These are phyloP conservation scores for Corvus moneduloides DNA, from an alignment of 2,113 vertebrate species.

Conservation along the genomic window DNA sequence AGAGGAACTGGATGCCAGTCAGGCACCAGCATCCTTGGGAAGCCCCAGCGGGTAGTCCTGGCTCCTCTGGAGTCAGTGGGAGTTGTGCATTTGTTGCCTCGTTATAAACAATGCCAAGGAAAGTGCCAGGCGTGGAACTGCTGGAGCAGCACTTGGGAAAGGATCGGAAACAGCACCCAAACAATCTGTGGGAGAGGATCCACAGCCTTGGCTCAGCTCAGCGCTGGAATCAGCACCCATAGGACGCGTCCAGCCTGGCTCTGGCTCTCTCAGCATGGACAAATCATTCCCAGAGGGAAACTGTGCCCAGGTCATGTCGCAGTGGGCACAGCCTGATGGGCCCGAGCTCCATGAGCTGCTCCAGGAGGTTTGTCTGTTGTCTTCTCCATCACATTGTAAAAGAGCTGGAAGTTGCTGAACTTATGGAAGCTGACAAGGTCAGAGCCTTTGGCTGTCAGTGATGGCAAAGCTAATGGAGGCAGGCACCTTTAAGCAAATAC, in stretches of 20 bases:
- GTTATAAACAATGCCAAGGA: background rate
- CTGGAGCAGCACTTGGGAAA: background rate
- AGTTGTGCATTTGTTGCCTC: background rate
- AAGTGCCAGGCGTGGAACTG: background rate
- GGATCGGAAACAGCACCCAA: background rate
- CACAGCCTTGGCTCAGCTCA: background rate
- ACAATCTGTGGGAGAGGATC: background rate
- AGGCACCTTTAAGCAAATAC: background rate
- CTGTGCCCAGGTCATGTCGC: fast-evolving
- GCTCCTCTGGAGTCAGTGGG: background rate
- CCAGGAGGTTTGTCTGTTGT: background rate
- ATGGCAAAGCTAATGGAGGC: background rate
- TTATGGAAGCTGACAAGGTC: background rate
- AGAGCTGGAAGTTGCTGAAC: background rate
- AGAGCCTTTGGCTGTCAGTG: background rate
- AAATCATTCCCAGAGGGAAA: background rate
- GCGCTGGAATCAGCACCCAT: background rate
- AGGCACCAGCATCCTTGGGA: background rate
- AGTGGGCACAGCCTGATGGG: background rate
- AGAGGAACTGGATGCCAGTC: background rate
- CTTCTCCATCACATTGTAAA: fast-evolving
- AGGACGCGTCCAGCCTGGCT: background rate
- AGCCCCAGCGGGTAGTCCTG: background rate
- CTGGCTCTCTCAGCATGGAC: background rate
- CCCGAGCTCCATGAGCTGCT: background rate